Percentiles rank a stretch among this genome's conserved stretches.
These are phyloP conservation scores for Aquatica leii DNA, from an alignment of 2,888 invertebrate genomes.

Conservation along the genomic window DNA sequence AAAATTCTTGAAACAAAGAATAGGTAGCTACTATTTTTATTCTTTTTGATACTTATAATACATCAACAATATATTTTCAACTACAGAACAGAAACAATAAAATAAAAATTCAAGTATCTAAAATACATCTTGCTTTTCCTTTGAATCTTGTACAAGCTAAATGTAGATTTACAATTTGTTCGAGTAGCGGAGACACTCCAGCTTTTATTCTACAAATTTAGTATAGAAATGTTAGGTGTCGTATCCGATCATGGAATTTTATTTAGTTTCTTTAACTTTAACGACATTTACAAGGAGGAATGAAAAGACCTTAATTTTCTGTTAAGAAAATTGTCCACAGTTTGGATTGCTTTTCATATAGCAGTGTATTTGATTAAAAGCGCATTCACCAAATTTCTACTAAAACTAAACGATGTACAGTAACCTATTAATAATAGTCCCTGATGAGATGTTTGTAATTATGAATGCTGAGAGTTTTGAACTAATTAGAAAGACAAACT, in stretches of 20 bases:
- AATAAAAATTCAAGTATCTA: too few relatives aligned
- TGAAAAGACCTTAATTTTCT: constrained; percentile 34
- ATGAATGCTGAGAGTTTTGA: constrained; percentile 22
- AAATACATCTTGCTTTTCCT: too few relatives aligned
- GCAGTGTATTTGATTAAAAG: constrained; percentile 26
- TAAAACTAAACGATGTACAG: constrained; percentile 13
- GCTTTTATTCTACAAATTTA: constrained; percentile 24
- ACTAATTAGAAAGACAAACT: constrained; percentile 31
- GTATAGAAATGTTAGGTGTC: constrained; percentile 24
- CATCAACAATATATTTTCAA: too few relatives aligned
- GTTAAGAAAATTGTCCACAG: constrained; percentile 29
- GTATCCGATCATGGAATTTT: constrained; percentile 22
- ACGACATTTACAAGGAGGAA: constrained; percentile 17
- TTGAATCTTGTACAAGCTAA: too few relatives aligned
- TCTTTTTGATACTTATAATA: too few relatives aligned
- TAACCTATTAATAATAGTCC: constrained; percentile 22
- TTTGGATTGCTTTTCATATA: constrained; percentile 21
- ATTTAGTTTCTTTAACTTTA: constrained; percentile 26
- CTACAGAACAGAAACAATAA: too few relatives aligned
- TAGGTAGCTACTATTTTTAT: too few relatives aligned
- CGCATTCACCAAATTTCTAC: constrained; percentile 17
- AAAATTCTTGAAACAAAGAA: too few relatives aligned
- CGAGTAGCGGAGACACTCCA: constrained; percentile 20
- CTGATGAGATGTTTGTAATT: constrained; percentile 23
- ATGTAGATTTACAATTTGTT: constrained; percentile 28